Evolutionary conservation across 2,113 vertebrate species (phyloP).

Genomic region (rabbit (Oryctolagus cuniculus)): DNA sequence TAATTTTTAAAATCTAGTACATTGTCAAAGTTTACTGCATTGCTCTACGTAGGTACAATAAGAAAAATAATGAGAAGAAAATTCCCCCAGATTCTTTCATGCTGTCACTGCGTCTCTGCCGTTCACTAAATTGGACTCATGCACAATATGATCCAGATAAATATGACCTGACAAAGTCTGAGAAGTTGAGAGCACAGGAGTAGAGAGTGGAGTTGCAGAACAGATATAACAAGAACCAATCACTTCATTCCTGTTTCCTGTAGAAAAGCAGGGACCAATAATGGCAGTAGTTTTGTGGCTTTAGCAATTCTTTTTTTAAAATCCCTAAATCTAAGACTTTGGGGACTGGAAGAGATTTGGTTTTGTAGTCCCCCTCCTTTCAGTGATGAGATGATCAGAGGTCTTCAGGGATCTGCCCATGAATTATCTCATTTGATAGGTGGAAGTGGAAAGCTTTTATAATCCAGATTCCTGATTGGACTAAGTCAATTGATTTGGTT

Average conservation of each 20-base stretch:
- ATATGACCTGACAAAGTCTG: constrained; percentile 32
- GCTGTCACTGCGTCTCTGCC: background rate
- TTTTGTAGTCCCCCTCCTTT: background rate
- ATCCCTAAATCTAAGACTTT: background rate
- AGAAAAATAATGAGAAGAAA: constrained; percentile 54
- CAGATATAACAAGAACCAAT: constrained; percentile 39
- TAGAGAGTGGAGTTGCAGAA: background rate
- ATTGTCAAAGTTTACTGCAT: background rate
- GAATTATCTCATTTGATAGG: background rate
- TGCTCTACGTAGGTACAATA: constrained; percentile 53
- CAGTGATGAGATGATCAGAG: background rate
- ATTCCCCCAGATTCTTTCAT: background rate
- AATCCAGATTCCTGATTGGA: background rate
- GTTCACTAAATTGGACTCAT: background rate
- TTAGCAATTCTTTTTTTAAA: background rate
- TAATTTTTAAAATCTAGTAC: constrained; percentile 28
- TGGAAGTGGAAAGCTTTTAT: background rate
- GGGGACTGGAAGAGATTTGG: background rate
- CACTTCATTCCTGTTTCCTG: background rate
- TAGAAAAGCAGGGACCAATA: constrained; percentile 45
- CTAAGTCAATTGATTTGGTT: constrained; percentile 28
- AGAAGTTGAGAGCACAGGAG: background rate
- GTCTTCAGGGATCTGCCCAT: background rate
- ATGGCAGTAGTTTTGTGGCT: constrained; percentile 30
- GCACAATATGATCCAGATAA: background rate